Evolutionary conservation across 2,888 invertebrate species (phyloP).

Genomic region (Tetranychus truncatus): DNA sequence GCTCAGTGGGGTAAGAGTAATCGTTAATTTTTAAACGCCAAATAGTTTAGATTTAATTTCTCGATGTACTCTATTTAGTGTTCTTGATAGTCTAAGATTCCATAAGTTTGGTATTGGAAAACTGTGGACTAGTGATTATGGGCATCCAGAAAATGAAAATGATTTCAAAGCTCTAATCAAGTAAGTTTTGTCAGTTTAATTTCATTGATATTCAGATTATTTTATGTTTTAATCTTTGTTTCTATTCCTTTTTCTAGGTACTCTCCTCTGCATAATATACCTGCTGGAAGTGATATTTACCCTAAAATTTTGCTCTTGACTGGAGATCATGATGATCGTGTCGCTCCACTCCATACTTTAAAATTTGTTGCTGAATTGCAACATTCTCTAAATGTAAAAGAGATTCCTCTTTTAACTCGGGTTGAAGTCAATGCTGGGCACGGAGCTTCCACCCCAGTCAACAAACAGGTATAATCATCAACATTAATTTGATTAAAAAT

Average conservation of each 20-base stretch:
- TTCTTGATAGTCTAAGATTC: constrained; percentile 89
- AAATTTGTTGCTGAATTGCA: constrained; percentile 86
- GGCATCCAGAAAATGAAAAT: constrained; percentile 63
- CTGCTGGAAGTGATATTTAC: constrained; percentile 46
- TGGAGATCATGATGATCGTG: constrained; percentile 88
- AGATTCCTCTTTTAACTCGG: constrained; percentile 58
- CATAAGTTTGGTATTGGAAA: constrained; percentile 96
- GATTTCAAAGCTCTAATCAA: constrained; percentile 67
- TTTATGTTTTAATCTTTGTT: too few species aligned
- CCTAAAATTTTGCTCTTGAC: constrained; percentile 77
- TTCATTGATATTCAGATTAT: neutral
- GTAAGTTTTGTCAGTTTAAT: constrained; percentile 31
- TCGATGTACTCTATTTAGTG: constrained; percentile 40
- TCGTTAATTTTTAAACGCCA: neutral
- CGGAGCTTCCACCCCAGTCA: constrained; percentile 88
- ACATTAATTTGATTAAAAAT: too few species aligned
- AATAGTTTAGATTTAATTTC: constrained; percentile 21
- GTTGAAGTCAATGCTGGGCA: constrained; percentile 93
- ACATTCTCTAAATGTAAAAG: constrained; percentile 37
- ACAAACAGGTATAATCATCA: neutral
- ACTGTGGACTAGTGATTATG: constrained; percentile 91
- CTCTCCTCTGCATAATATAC: constrained; percentile 81
- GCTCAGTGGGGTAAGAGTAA: neutral
- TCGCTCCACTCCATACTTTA: constrained; percentile 87
- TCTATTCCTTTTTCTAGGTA: constrained; percentile 34